Base-by-base conservation (phyloP, 2,888 invertebrate genomes). In the Pomacea canaliculata region DNA sequence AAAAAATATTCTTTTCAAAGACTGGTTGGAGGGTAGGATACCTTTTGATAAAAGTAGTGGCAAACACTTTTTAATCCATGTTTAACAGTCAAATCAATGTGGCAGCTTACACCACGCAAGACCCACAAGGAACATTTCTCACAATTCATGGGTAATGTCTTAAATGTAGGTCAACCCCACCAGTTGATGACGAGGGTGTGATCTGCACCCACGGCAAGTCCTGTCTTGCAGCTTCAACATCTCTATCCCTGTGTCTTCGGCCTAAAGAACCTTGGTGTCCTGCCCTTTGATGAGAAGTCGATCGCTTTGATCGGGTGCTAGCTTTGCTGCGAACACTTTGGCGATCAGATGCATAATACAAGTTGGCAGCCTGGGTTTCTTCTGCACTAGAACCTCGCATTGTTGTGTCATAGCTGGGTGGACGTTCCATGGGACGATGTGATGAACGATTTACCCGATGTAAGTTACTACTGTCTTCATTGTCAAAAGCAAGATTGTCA, bases 121-220 rank as follows among this genome's bases (percentile, higher is more conserved):
- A 56, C 4, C 0, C 16, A 10, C 12, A 16, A 56, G 51, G 12
- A 56, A 56, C 51, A 13, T 7, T 16, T 56, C 51, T 56, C 2
- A 8, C 51, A 56, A 7, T 69, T 66, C 68, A 79, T 0, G 79
- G 73, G 56, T 73, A 79, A 62, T 79, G 77, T 37, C 79, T 60
- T 8, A 76, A 73, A 56, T 73, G 37, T n/a, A 73, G 74, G 27
- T 77, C 75, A n/a, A 70, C 76, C 19, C 59, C 63, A 23, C 49
- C 70, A 18, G 78, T 71, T 0, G 87, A 86, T 12, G 79, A 66
- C 0, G 87, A 86, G 5, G 88, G 88, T 1, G 86, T 85, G 37
- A 88, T 86, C 77, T 87, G 87, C 9, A 88, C 88, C 88, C 88
- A 88, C 0, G 88, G 88, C 71, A 88, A 78, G 48, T 87, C 85